A percentile compares a stretch with the other conserved stretches of the same genome.
These are phyloP conservation scores for Belonocnema kinseyi DNA, from an alignment of 1,140 invertebrate genomes.

Conservation along the genomic window DNA sequence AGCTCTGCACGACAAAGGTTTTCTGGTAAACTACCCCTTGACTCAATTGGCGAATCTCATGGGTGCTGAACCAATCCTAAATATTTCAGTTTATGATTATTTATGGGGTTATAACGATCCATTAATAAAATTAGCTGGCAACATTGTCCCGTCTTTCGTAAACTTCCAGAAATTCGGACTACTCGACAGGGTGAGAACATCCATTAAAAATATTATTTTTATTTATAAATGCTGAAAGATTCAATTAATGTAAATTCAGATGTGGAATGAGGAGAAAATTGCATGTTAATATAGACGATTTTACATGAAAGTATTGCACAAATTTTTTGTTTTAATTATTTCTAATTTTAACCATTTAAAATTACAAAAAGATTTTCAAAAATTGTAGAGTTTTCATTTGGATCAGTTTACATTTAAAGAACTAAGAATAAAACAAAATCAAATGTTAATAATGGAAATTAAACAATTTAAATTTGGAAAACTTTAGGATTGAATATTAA, in stretches of 20 bases:
- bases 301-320: not conserved
- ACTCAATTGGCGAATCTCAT: slow-evolving; percentile 79
- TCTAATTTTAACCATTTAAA: too few species aligned
- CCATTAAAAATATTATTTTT: not conserved
- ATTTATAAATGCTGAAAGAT: not conserved
- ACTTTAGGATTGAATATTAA: too few species aligned
- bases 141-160: slow-evolving; percentile 83
- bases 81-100: slow-evolving; percentile 83
- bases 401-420: too few species aligned
- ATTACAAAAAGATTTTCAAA: too few species aligned
- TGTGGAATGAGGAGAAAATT: not conserved
- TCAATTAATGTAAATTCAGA: not conserved
- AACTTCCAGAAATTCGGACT: slow-evolving; percentile 87
- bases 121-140: slow-evolving; percentile 82
- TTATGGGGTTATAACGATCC: slow-evolving; percentile 92
- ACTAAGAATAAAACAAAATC: too few species aligned
- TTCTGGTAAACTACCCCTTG: slow-evolving; percentile 80
- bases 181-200: slow-evolving; percentile 85
- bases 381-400: too few species aligned
- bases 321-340: not conserved
- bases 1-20: slow-evolving; percentile 76
- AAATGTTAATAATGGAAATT: too few species aligned
- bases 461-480: too few species aligned
- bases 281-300: not conserved
- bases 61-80: slow-evolving; percentile 82